Conservation (phyloP, 2,888 invertebrate species). For the Lithophane socia region DNA sequence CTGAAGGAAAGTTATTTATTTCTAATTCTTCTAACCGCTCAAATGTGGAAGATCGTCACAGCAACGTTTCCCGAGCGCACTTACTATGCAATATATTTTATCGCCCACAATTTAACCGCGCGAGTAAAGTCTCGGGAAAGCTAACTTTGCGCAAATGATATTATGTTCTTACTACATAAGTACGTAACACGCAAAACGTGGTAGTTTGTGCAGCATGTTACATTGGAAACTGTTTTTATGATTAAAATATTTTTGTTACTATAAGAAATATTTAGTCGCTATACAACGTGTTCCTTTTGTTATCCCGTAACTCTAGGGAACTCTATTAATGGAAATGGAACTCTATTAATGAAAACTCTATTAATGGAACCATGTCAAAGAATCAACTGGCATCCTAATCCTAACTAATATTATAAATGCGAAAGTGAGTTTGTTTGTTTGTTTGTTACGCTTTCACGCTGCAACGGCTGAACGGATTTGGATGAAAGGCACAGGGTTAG, state of each 20-base stretch:
- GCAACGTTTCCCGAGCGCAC: conserved; percentile 18
- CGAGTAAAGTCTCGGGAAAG: conserved; percentile 35
- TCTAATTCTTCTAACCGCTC: neutral
- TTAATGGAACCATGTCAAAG: too few species aligned
- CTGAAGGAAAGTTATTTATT: neutral
- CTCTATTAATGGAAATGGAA: too few species aligned
- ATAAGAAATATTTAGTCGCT: neutral
- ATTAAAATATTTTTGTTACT: neutral
- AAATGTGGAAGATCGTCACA: conserved; percentile 25
- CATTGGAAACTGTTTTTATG: conserved; percentile 1
- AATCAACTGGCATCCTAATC: too few species aligned
- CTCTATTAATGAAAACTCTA: too few species aligned
- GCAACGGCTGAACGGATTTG: too few species aligned
- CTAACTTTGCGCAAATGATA: conserved; percentile 54
- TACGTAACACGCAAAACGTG: conserved; percentile 29
- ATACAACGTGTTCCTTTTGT: too few species aligned
- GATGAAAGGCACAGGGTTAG: too few species aligned
- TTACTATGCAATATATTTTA: conserved; percentile 59
- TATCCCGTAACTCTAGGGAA: too few species aligned
- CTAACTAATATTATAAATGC: too few species aligned
- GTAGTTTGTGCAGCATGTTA: conserved; percentile 5
- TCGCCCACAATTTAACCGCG: conserved; percentile 44
- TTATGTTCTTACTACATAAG: conserved; percentile 40
- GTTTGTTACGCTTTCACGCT: too few species aligned
- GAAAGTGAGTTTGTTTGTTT: too few species aligned